Conservation (phyloP, 2,113 vertebrate genomes). For the Caretta caretta region DNA sequence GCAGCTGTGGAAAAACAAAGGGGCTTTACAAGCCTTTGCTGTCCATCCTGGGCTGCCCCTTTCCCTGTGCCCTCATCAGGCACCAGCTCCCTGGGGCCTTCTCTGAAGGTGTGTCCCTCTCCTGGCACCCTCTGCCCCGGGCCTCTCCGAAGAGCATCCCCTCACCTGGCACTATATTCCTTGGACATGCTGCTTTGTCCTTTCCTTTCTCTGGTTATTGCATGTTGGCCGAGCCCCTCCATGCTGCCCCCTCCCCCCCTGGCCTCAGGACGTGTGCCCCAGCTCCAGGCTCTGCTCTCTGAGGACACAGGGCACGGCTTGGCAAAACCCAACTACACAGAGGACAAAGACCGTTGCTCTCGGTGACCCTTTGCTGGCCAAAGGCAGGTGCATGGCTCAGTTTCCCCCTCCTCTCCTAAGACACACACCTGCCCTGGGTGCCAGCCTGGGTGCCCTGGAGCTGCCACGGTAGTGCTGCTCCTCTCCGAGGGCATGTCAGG, state of each 20-base stretch:
- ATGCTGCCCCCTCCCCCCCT: fast-evolving
- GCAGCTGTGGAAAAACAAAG: neutral
- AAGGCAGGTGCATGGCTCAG: neutral
- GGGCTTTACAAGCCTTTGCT: neutral
- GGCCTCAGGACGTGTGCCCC: neutral
- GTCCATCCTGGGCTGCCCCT: neutral
- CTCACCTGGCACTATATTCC: neutral
- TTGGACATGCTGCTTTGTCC: neutral
- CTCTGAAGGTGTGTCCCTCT: neutral
- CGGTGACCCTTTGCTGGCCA: neutral
- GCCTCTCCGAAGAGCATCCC: too few species aligned
- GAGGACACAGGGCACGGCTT: neutral
- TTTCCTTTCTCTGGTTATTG: neutral
- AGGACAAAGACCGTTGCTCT: neutral
- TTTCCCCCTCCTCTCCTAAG: neutral
- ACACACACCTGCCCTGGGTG: neutral
- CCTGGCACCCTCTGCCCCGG: neutral
- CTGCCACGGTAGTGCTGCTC: neutral
- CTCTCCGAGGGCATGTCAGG: neutral
- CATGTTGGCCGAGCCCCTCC: neutral
- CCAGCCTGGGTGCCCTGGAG: neutral
- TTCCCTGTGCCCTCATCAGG: neutral
- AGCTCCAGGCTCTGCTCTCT: neutral
- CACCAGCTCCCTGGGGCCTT: neutral
- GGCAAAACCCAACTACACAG: neutral